Base-by-base conservation (phyloP, 1,140 invertebrate species). In the Euborellia annulipes region DNA sequence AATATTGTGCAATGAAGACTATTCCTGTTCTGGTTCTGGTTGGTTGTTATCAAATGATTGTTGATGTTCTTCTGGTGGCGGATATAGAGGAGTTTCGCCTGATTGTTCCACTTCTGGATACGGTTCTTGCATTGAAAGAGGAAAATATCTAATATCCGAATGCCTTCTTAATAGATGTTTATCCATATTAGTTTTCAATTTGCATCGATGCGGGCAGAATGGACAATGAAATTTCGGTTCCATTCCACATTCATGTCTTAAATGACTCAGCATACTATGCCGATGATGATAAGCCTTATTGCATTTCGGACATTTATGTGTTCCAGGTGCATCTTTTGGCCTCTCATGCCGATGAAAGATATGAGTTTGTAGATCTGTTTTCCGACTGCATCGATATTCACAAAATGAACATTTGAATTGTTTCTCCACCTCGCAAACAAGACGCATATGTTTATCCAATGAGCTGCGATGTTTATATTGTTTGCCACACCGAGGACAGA, bases 311-410 rank as follows among this genome's bases (percentile, higher is more conserved):
- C 23, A 27, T 27, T 27, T 27, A 11, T 27, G 23, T 6, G 23
- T 6, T 4, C 23, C 23, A 11, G 11, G 4, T 27, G 23, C 23
- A 11, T 27, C 23, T 27, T 27, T 27, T 27, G 23, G 23, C 23
- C 23, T 27, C 23, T 47, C 41, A 36, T 50, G 49, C 11, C 23
- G 45, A 19, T 39, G 36, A 3, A 14, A 79, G 78, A 85, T 83
- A 61, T 87, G 83, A 38, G 82, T 74, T 32, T 79, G 81, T 55
- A 86, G 85, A 63, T 85, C 81, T 78, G 82, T 84, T 67, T 84
- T 84, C 58, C 39, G 47, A 16, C 43, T 49, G 32, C 36, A 41
- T 14, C 47, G 47, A 14, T 49, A 47, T 9, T 40, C 27, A 47
- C 59, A 61, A 36, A 55, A 50, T 13, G 54, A 57, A 39, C 59